Evolutionary conservation across 2,888 invertebrate genomes (phyloP).

Genomic region (Carpatolechia fugitivella): DNA sequence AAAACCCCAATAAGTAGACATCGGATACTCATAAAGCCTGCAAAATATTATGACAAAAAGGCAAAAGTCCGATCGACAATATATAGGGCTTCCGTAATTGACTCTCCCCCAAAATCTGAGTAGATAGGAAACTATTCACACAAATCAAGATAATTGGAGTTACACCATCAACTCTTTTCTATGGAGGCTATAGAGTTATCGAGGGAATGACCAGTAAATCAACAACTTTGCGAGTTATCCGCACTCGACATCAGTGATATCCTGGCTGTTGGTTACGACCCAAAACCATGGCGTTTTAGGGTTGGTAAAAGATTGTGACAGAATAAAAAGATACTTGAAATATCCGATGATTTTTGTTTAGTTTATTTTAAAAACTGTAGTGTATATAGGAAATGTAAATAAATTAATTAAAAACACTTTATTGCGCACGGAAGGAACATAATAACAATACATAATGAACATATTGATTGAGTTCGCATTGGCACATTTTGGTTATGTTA

Average conservation of each 20-base stretch:
- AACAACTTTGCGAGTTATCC: conserved; percentile 41
- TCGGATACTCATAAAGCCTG: neutral
- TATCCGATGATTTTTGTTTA: too few species aligned
- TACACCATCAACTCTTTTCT: conserved; percentile 10
- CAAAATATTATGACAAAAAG: conserved; percentile 3
- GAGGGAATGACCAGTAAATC: conserved; percentile 35
- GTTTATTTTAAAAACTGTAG: too few species aligned
- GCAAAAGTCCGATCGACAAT: neutral
- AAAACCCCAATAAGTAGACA: neutral
- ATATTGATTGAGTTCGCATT: too few species aligned
- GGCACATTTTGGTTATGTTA: too few species aligned
- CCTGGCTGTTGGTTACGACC: conserved; percentile 25
- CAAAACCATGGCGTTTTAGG: conserved; percentile 4
- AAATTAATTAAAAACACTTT: too few species aligned
- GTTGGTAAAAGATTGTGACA: conserved; percentile 17
- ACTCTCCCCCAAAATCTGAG: conserved; percentile 2
- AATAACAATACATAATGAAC: too few species aligned
- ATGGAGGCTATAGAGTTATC: neutral
- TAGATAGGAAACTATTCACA: conserved; percentile 3
- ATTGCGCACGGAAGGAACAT: too few species aligned
- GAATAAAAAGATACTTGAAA: too few species aligned
- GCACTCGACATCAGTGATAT: conserved; percentile 39
- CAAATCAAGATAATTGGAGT: conserved; percentile 14
- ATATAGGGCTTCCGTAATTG: conserved; percentile 3
- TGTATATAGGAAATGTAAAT: too few species aligned